phyloP scores from a whole-genome alignment of 1,140 invertebrate genomes.

The Paramacrobiotus metropolitanus region DNA sequence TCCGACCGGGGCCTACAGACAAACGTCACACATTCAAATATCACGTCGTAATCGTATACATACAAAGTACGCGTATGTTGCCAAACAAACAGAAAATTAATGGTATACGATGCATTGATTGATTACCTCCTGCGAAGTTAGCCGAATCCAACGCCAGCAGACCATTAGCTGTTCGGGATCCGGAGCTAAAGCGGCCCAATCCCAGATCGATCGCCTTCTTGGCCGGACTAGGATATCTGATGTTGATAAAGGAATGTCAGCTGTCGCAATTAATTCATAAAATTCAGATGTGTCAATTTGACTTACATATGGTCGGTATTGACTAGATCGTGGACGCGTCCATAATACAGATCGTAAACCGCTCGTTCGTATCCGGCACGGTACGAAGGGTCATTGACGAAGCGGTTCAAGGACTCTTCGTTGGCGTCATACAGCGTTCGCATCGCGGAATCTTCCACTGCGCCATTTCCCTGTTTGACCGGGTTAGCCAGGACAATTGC shows the following conservation, averaged over 20 bases:
- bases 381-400: neutral
- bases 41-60: no score
- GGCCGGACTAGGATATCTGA: neutral
- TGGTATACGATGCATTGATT: no score
- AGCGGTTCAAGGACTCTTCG: neutral
- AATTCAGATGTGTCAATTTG: neutral
- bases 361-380: slow-evolving; percentile 1
- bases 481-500: neutral
- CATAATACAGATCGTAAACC: neutral
- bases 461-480: neutral
- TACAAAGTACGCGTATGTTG: no score
- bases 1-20: no score
- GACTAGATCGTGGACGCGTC: neutral
- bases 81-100: no score
- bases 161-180: neutral
- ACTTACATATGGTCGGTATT: neutral
- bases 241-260: neutral
- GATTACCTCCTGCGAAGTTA: neutral
- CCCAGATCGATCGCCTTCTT: slow-evolving; percentile 4
- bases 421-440: neutral
- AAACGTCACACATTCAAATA: no score
- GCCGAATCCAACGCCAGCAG: neutral
- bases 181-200: neutral
- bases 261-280: neutral
- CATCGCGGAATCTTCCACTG: neutral